A percentile compares a stretch with the other conserved stretches of the same genome.
Evolutionary conservation across 2,113 vertebrate genomes (phyloP).

Genomic region (Plestiodon gilberti): DNA sequence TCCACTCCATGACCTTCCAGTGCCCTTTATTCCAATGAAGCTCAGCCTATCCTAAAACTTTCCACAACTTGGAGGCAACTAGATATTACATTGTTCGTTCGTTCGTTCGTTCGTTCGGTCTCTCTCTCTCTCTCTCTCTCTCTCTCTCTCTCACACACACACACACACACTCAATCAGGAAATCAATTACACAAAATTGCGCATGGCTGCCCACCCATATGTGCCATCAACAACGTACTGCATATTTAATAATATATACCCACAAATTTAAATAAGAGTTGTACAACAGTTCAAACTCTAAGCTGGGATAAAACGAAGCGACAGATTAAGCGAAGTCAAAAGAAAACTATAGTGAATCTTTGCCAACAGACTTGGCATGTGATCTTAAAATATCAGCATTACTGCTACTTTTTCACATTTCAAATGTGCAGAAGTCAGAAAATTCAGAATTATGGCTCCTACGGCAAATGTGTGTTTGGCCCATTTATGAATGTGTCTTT

Average conservation of each 20-base stretch:
- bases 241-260: background rate
- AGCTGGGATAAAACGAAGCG: background rate
- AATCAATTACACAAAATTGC: background rate
- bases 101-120: no score
- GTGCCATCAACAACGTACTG: background rate
- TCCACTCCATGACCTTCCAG: no score
- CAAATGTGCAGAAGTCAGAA: background rate
- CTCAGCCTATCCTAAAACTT: no score
- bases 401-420: background rate
- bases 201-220: background rate
- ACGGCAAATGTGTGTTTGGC: background rate
- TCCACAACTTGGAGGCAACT: no score
- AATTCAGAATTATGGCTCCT: background rate
- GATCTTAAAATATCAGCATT: background rate
- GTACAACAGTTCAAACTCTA: no score
- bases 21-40: no score
- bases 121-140: no score
- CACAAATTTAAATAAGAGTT: background rate
- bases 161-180: no score
- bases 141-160: no score
- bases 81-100: no score
- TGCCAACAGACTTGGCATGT: fast-evolving
- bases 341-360: background rate
- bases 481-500: background rate
- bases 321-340: background rate